Conservation (phyloP, 2,888 invertebrate genomes). For the Xanthia icteritia region DNA sequence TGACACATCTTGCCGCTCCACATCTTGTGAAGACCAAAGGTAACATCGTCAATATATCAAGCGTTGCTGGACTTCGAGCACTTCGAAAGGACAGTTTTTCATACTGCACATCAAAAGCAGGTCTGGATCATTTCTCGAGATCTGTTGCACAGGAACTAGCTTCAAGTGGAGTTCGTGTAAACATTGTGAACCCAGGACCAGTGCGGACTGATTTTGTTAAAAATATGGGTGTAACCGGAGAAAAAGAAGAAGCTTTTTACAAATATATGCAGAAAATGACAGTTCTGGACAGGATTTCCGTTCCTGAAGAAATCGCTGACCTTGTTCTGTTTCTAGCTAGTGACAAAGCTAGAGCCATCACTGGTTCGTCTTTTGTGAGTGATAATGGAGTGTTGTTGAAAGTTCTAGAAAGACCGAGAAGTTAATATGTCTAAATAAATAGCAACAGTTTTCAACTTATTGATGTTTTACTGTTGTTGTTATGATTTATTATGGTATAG, state of each 20-base stretch:
- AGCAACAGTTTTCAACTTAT: not conserved
- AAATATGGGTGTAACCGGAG: conserved; percentile 12
- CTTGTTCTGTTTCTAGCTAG: conserved; percentile 38
- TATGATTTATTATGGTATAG: not conserved
- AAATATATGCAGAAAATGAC: conserved; percentile 7
- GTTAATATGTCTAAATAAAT: not conserved
- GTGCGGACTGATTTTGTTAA: conserved; percentile 27
- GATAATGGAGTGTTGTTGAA: conserved; percentile 34
- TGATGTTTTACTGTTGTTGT: not conserved
- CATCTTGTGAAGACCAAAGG: conserved; percentile 76
- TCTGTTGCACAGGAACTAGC: conserved; percentile 31
- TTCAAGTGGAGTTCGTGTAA: conserved; percentile 34
- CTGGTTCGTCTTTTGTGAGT: conserved; percentile 36
- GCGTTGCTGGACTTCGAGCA: conserved; percentile 5
- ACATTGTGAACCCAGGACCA: conserved; percentile 40
- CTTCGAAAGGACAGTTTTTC: not conserved
- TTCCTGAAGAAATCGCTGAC: conserved; percentile 82
- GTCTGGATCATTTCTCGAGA: conserved; percentile 35
- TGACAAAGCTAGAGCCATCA: conserved; percentile 37
- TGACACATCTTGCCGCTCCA: conserved; percentile 61
- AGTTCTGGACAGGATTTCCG: conserved; percentile 20
- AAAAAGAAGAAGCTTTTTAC: not conserved
- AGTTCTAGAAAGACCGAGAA: not conserved
- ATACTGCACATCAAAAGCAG: conserved; percentile 34
- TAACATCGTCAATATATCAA: conserved; percentile 71